Percentiles rank a stretch among this genome's conserved stretches.
Conservation (phyloP, 2,113 vertebrate genomes). For the Grus americana region DNA sequence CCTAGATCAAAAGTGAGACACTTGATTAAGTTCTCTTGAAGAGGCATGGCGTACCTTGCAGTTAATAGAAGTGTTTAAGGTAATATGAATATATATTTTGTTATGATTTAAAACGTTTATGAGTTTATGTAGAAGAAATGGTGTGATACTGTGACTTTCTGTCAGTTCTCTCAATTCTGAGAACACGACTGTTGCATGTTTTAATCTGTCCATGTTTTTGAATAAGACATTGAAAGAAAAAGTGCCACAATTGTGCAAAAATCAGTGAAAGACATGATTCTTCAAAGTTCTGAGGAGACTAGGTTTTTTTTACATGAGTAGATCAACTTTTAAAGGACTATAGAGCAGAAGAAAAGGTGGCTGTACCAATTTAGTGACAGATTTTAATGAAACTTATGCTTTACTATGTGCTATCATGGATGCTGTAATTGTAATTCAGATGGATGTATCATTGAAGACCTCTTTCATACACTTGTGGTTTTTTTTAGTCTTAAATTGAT, state of each 20-base stretch:
- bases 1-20: neutral
- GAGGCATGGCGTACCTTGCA: neutral
- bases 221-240: neutral
- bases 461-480: neutral
- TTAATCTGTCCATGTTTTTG: neutral
- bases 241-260: neutral
- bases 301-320: neutral
- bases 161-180: neutral
- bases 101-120: neutral
- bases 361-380: neutral
- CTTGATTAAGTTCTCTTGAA: neutral
- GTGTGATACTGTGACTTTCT: neutral
- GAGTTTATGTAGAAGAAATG: neutral
- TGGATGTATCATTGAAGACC: accelerated
- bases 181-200: neutral
- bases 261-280: neutral
- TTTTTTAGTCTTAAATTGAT: neutral
- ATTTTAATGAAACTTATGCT: neutral
- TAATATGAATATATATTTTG: neutral
- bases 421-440: neutral
- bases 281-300: neutral
- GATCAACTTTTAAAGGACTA: neutral
- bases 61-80: neutral
- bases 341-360: neutral
- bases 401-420: accelerated